Conservation (phyloP, 2,888 invertebrate genomes). For the Galeruca laticollis region DNA sequence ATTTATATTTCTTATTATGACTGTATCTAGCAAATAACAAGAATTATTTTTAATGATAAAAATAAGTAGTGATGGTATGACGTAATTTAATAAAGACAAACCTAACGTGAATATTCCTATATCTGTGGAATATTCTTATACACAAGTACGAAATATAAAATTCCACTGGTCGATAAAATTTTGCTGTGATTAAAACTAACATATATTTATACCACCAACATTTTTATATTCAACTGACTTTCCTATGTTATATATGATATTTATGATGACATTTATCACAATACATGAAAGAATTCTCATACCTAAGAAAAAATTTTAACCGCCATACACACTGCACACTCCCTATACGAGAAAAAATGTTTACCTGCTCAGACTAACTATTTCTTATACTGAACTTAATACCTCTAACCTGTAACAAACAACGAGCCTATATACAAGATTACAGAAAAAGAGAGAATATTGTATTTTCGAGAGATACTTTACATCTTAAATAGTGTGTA, state of each 20-base stretch:
- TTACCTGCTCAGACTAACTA: slow-evolving; percentile 25
- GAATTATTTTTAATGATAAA: background rate
- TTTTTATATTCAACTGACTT: slow-evolving; percentile 21
- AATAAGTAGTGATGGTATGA: background rate
- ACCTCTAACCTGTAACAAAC: slow-evolving; percentile 18
- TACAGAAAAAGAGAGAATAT: background rate
- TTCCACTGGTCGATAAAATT: slow-evolving; percentile 14
- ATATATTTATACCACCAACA: slow-evolving; percentile 16
- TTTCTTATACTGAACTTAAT: slow-evolving; percentile 8
- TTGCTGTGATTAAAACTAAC: background rate
- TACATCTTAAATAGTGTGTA: background rate
- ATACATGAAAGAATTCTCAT: slow-evolving; percentile 31
- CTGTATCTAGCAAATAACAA: background rate
- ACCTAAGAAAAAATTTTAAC: slow-evolving; percentile 22
- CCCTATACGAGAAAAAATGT: slow-evolving; percentile 21
- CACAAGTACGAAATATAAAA: background rate
- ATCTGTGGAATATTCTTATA: too few relatives aligned
- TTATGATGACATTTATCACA: slow-evolving; percentile 25
- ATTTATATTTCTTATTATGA: slow-evolving; percentile 4
- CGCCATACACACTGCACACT: slow-evolving; percentile 19
- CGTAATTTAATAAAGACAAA: background rate
- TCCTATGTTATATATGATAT: slow-evolving; percentile 19
- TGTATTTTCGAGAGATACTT: background rate
- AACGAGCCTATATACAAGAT: background rate
- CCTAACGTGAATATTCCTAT: background rate